Conservation (phyloP, 2,113 vertebrate genomes). For the Amphiprion ocellaris region DNA sequence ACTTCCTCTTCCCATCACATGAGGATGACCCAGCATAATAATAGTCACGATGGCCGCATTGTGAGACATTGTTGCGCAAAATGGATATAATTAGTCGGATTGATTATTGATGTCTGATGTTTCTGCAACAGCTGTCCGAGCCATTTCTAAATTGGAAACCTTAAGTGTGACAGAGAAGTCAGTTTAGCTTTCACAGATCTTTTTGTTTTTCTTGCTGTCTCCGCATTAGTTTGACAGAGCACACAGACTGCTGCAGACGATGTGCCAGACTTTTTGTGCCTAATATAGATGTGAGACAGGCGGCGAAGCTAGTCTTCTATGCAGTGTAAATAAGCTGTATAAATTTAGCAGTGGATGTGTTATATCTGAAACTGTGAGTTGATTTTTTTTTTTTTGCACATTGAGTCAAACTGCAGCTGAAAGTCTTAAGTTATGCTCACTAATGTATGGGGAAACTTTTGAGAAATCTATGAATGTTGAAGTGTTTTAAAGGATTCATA, state of each 20-base stretch:
- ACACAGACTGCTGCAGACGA: conserved; percentile 50
- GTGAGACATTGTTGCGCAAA: conserved; percentile 42
- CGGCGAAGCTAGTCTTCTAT: conserved; percentile 68
- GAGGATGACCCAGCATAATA: conserved; percentile 66
- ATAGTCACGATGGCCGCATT: conserved; percentile 54
- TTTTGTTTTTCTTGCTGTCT: conserved; percentile 40
- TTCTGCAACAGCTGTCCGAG: conserved; percentile 5
- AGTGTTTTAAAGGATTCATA: no score
- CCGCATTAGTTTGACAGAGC: conserved; percentile 41
- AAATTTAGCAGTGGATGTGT: conserved; percentile 81
- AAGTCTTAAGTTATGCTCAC: neutral
- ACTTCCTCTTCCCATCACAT: conserved; percentile 78
- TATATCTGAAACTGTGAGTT: conserved; percentile 60
- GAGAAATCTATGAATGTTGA: no score
- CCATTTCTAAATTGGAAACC: conserved; percentile 37
- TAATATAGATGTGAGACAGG: conserved; percentile 80
- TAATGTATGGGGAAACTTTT: no score
- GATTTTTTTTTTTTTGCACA: neutral
- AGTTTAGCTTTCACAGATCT: conserved; percentile 39
- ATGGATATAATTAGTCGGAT: conserved; percentile 38
- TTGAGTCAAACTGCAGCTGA: neutral
- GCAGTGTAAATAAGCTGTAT: conserved; percentile 82
- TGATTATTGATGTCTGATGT: conserved; percentile 39
- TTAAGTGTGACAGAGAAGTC: conserved; percentile 36
- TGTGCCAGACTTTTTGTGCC: conserved; percentile 73